These are phyloP conservation scores for Sycophila sp. DNA, from an alignment of 1,140 invertebrate genomes.

Conservation along the genomic window DNA sequence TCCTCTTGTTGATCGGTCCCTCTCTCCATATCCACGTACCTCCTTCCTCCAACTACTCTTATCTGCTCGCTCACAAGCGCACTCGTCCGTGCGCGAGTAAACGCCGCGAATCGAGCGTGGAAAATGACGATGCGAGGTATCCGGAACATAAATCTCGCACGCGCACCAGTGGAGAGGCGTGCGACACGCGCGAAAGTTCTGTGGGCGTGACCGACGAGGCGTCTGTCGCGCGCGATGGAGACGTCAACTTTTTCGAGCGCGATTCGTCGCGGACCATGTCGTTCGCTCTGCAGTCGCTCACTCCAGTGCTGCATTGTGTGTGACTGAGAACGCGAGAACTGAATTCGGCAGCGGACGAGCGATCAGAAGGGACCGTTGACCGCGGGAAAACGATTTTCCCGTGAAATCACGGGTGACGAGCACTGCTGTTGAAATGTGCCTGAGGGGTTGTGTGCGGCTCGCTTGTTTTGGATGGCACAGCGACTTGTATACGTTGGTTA, in stretches of 20 bases:
- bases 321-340: slow-evolving; percentile 23
- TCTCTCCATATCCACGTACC: not conserved
- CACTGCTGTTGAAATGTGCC: too few species aligned
- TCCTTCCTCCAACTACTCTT: not conserved
- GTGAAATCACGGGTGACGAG: too few species aligned
- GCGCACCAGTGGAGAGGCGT: not conserved
- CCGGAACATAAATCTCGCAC: slow-evolving; percentile 57
- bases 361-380: too few species aligned
- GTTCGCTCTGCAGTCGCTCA: slow-evolving; percentile 51
- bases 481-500: too few species aligned
- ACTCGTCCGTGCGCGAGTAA: slow-evolving; percentile 29
- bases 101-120: slow-evolving; percentile 58
- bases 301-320: too few species aligned
- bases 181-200: slow-evolving; percentile 28
- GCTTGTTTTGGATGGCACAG: too few species aligned
- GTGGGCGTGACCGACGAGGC: slow-evolving; percentile 50
- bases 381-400: too few species aligned
- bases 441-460: too few species aligned
- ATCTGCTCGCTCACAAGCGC: not conserved
- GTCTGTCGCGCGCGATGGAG: slow-evolving; percentile 53
- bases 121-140: slow-evolving; percentile 58
- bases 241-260: slow-evolving; percentile 53
- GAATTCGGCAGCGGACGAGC: too few species aligned
- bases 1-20: not conserved
- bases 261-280: slow-evolving; percentile 61